Conservation (phyloP, 2,113 vertebrate genomes). For the Dasyprocta punctata region DNA sequence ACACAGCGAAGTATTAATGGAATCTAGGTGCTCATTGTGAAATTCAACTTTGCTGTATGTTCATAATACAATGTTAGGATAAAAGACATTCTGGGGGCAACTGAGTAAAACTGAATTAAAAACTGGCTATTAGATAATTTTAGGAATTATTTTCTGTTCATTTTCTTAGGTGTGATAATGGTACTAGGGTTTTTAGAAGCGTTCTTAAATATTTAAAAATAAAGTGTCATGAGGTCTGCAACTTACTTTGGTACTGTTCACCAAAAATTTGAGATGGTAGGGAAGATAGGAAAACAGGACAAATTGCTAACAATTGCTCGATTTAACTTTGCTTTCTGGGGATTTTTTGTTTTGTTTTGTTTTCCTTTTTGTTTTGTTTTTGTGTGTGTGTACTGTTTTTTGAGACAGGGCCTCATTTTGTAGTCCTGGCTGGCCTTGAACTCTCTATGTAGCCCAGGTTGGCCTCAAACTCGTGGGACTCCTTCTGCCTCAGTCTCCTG, state of each 20-base stretch:
- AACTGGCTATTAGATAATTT: neutral
- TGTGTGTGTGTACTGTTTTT: no score
- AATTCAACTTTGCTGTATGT: neutral
- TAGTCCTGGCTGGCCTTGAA: neutral
- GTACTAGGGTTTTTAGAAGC: neutral
- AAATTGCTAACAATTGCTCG: neutral
- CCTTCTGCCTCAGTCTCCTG: neutral
- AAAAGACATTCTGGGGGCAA: conserved; percentile 25
- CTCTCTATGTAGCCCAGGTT: neutral
- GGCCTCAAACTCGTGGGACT: neutral
- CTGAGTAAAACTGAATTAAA: neutral
- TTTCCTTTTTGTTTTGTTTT: no score
- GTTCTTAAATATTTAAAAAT: conserved; percentile 6
- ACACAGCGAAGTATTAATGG: neutral
- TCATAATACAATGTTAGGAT: neutral
- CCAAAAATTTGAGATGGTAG: neutral
- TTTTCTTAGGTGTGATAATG: conserved; percentile 16
- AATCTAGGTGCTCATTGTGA: neutral
- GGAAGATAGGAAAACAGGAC: neutral
- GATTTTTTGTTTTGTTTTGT: no score
- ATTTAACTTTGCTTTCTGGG: neutral
- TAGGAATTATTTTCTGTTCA: neutral
- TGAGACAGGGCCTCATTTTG: neutral
- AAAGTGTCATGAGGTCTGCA: neutral
- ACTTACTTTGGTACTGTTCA: neutral